These are phyloP conservation scores for Euproctis similis DNA, from an alignment of 2,888 invertebrate genomes.

Conservation along the genomic window DNA sequence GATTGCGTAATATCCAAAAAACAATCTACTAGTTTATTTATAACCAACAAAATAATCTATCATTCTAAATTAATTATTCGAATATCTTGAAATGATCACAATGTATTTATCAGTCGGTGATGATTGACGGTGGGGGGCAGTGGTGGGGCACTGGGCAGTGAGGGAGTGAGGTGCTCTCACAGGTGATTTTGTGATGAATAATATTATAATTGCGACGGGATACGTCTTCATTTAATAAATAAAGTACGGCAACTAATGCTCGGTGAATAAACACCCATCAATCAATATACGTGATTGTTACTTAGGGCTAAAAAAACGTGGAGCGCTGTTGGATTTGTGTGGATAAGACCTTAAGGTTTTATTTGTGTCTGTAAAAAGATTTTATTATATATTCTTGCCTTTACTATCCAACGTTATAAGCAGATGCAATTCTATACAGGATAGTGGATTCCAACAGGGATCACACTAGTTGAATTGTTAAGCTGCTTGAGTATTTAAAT, in stretches of 20 bases:
- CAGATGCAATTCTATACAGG: too few relatives aligned
- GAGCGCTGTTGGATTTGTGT: constrained; percentile 20
- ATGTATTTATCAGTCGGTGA: constrained; percentile 21
- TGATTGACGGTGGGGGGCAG: constrained; percentile 28
- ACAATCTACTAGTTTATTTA: too few relatives aligned
- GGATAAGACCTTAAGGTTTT: constrained; percentile 25
- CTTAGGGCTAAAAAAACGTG: constrained; percentile 41
- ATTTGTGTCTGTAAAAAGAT: too few relatives aligned
- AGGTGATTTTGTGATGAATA: constrained; percentile 28
- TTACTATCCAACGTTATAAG: too few relatives aligned
- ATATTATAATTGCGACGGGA: constrained; percentile 29
- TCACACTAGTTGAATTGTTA: too few relatives aligned
- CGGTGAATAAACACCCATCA: constrained; percentile 67
- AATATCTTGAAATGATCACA: constrained; percentile 17
- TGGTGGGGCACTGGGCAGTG: too few relatives aligned
- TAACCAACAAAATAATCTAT: constrained; percentile 12
- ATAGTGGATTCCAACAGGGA: too few relatives aligned
- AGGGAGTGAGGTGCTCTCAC: too few relatives aligned
- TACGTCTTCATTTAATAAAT: constrained; percentile 60
- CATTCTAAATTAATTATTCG: constrained; percentile 32
- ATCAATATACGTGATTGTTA: constrained; percentile 51
- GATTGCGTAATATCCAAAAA: too few relatives aligned
- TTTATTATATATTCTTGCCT: too few relatives aligned
- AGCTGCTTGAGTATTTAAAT: too few relatives aligned
- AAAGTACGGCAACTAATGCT: constrained; percentile 47